Evolutionary conservation across 2,113 vertebrate species (phyloP).

Genomic region (Enhydra lutris): DNA sequence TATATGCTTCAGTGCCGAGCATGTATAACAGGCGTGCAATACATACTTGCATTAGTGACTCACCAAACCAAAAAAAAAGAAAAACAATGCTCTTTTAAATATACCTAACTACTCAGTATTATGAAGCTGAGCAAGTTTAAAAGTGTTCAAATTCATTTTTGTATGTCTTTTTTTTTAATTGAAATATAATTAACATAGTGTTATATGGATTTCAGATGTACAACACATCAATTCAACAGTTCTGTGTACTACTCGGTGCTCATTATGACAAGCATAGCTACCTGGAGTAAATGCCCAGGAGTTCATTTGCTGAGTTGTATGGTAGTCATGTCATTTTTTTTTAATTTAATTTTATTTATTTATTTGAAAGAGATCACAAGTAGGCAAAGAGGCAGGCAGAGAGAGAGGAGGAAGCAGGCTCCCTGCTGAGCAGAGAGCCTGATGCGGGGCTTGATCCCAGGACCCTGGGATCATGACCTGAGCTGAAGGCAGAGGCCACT

Average conservation of each 20-base stretch:
- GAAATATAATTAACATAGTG: not conserved
- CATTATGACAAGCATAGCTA: not conserved
- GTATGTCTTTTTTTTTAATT: not conserved
- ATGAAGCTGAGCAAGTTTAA: not conserved
- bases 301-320: not conserved
- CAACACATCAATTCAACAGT: not conserved
- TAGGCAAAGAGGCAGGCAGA: no score
- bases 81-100: not conserved
- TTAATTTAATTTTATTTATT: not conserved
- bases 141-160: not conserved
- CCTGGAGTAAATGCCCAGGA: not conserved
- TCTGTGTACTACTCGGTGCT: not conserved
- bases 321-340: not conserved
- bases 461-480: no score
- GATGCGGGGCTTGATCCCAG: no score
- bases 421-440: no score
- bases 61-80: not conserved
- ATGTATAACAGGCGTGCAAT: not conserved
- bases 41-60: slow-evolving; percentile 33
- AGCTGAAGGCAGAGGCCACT: no score
- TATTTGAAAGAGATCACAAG: no score
- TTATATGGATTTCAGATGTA: not conserved
- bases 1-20: slow-evolving; percentile 17
- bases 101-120: not conserved
- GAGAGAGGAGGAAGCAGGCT: no score